Conservation (phyloP, 2,888 invertebrate species). For the Netelia melanura region DNA sequence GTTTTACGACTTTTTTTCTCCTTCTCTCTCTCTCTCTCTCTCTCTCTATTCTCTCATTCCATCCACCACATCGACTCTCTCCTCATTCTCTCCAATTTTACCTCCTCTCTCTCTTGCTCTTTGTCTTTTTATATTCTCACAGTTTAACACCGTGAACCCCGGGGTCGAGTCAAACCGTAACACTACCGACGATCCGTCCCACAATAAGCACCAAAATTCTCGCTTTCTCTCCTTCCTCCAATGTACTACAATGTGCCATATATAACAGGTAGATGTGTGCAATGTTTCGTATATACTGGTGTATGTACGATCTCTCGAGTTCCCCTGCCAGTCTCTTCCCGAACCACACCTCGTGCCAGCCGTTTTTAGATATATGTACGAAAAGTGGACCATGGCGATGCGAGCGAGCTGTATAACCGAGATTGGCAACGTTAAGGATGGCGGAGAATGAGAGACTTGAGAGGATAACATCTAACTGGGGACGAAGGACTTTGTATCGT, state of each 20-base stretch:
- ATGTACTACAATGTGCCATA: neutral
- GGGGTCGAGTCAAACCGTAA: conserved; percentile 59
- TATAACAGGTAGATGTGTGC: neutral
- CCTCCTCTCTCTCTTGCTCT: conserved; percentile 7
- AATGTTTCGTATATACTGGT: neutral
- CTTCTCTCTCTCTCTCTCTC: conserved; percentile 24
- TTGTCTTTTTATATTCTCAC: conserved; percentile 47
- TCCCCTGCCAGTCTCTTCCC: too few species aligned
- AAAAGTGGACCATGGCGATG: neutral
- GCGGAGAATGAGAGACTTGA: conserved; percentile 55
- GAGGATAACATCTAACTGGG: conserved; percentile 43
- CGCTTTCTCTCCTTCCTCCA: conserved; percentile 23
- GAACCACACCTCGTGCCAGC: too few species aligned
- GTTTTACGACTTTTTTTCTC: conserved; percentile 65
- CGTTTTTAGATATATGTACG: neutral
- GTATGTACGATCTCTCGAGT: neutral
- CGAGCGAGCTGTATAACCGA: conserved; percentile 28
- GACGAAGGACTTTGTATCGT: conserved; percentile 31
- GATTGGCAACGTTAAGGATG: conserved; percentile 58
- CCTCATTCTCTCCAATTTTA: conserved; percentile 29
- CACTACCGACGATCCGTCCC: conserved; percentile 63
- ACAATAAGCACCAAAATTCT: conserved; percentile 58
- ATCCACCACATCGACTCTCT: neutral
- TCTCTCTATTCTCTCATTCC: conserved; percentile 17
- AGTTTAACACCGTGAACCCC: conserved; percentile 62